These are phyloP conservation scores for Rhyacophila brunnea DNA, from an alignment of 1,140 invertebrate genomes.

Conservation along the genomic window DNA sequence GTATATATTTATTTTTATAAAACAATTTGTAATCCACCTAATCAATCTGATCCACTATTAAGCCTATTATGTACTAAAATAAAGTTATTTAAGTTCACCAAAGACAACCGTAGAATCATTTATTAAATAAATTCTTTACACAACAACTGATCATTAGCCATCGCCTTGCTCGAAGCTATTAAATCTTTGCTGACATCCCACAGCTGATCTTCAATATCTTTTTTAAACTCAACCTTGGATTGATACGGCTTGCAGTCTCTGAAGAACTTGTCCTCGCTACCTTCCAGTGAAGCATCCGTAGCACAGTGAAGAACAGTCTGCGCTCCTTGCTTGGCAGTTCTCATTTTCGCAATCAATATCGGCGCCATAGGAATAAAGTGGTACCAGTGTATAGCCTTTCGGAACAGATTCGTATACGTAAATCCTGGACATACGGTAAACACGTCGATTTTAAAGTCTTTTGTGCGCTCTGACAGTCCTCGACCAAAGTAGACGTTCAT, in stretches of 20 bases:
- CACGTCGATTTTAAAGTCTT: conserved; percentile 64
- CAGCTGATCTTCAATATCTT: conserved; percentile 61
- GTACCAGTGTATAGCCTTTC: conserved; percentile 58
- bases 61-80: too few relatives aligned
- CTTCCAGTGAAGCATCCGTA: conserved; percentile 61
- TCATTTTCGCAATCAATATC: conserved; percentile 67
- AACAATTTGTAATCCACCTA: too few relatives aligned
- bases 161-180: too few relatives aligned
- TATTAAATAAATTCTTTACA: too few relatives aligned
- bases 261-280: conserved; percentile 66
- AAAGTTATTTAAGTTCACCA: too few relatives aligned
- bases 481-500: conserved; percentile 71
- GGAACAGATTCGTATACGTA: conserved; percentile 69
- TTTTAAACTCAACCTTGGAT: conserved; percentile 62
- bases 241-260: conserved; percentile 69
- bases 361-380: conserved; percentile 70
- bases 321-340: conserved; percentile 70
- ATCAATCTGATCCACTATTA: too few relatives aligned
- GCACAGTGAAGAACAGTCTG: conserved; percentile 78
- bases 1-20: too few relatives aligned
- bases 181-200: conserved; percentile 67
- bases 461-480: conserved; percentile 59
- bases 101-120: too few relatives aligned
- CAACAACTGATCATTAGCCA: too few relatives aligned
- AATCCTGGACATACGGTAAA: conserved; percentile 83